phyloP scores from a whole-genome alignment of 2,888 invertebrate genomes.

The Eilema griseolum region DNA sequence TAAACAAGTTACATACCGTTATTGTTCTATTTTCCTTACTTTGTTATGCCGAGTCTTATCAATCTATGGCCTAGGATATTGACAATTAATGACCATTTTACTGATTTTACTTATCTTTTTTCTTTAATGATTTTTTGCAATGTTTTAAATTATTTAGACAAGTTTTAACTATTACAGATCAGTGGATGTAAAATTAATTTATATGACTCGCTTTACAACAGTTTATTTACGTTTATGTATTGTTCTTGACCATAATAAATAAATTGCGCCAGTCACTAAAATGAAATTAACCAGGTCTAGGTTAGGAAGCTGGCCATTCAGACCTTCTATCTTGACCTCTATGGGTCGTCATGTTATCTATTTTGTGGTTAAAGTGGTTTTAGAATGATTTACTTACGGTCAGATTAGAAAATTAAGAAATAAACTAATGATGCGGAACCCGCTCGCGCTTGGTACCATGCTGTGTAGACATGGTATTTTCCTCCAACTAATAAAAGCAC shows the following conservation, averaged over 20 bases:
- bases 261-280: no score
- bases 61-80: constrained; percentile 26
- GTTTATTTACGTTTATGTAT: no score
- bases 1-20: not conserved
- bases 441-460: not conserved
- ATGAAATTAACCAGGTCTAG: no score
- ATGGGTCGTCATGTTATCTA: constrained; percentile 1
- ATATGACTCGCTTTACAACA: no score
- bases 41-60: constrained; percentile 20
- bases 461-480: constrained; percentile 8
- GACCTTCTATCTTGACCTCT: no score
- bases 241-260: no score
- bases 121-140: no score
- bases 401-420: not conserved
- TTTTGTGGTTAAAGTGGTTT: constrained; percentile 1
- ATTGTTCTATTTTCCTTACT: constrained; percentile 9
- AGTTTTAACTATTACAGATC: no score
- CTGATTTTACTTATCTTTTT: no score
- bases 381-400: not conserved
- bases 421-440: not conserved
- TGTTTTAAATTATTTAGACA: no score
- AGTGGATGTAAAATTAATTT: no score
- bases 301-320: no score
- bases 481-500: constrained; percentile 12
- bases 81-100: constrained; percentile 15